Base-by-base conservation (phyloP, 2,113 vertebrate genomes). In the Okapia johnstoni region DNA sequence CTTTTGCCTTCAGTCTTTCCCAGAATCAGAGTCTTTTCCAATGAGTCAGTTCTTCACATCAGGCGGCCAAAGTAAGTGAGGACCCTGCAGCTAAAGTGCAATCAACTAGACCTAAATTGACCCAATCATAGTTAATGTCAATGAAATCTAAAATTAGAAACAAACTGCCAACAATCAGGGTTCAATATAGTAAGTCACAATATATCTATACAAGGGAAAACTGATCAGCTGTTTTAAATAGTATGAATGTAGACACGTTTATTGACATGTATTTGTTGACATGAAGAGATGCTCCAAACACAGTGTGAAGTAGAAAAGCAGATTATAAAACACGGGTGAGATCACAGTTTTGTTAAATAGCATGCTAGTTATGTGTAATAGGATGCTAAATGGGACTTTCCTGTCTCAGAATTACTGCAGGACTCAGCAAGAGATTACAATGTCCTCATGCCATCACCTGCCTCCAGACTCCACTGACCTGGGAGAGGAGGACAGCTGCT, bases 61-160 rank as follows among this genome's bases (percentile, higher is more conserved):
- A 43, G 36, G 70, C 25, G 40, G 40, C 40, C 70, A 76, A 85
- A 73, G 26, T 28, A 88, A 73, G 26, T n/a, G 50, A 94, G 60
- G 46, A 7, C 54, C 5, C 43, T 36, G 11, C 21, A 52, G 63
- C 30, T 48, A 48, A 63, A 55, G 36, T 55, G 30, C 66, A 26
- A 61, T 43, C 1, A 21, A 7, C 12, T 46, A 70, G 23, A 40
- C 40, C 3, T n/a, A 50, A 95, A 92, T 73, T 85, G 33, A 33
- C 2, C 13, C 40, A 96, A 76, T 40, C 19, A 57, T 12, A 19
- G 7, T 30, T 30, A 25, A 21, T 28, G n/a, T 80, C 48, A 46
- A 43, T 52, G 43, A 89, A n/a, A 94, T 52, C 36, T 86, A 73
- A 96, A 96, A 73, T 91, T 80, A 89, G 81, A 95, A 96, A 91